Conservation (phyloP, 2,888 invertebrate species). For the Caenorhabditis panamensis region DNA sequence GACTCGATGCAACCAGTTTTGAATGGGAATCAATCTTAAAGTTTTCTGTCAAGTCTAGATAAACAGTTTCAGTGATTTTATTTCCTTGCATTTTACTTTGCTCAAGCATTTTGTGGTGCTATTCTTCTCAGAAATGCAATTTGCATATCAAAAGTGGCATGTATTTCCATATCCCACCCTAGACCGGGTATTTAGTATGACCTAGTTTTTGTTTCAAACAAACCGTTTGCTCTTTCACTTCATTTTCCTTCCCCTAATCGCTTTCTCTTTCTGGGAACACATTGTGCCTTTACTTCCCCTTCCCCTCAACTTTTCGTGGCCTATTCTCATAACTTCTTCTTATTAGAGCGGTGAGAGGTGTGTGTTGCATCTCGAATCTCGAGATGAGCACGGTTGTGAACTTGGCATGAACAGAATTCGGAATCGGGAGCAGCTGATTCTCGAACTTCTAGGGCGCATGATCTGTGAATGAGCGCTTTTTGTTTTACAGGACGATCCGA, state of each 20-base stretch:
- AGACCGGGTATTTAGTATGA: background rate
- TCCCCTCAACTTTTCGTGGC: constrained; percentile 18
- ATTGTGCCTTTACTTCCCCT: constrained; percentile 3
- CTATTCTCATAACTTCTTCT: constrained; percentile 19
- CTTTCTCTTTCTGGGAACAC: constrained; percentile 28
- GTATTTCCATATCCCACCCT: background rate
- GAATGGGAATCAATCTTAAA: background rate
- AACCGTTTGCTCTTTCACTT: constrained; percentile 31
- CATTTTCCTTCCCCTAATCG: constrained; percentile 26
- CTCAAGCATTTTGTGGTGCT: background rate
- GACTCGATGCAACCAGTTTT: background rate
- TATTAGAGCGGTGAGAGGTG: constrained; percentile 47
- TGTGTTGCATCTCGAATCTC: constrained; percentile 40
- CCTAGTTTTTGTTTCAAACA: background rate
- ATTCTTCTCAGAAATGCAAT: background rate
- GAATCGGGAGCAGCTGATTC: constrained; percentile 50
- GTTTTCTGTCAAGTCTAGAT: background rate
- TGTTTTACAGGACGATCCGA: constrained; percentile 65
- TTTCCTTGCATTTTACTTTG: background rate
- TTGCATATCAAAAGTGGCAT: constrained; percentile 18
- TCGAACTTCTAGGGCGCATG: constrained; percentile 61
- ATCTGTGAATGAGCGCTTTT: constrained; percentile 67
- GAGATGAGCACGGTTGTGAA: constrained; percentile 62
- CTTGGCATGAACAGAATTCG: constrained; percentile 46
- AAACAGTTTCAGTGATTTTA: background rate